Conservation (phyloP, 1,140 invertebrate genomes). For the Euura saliciscinereae region DNA sequence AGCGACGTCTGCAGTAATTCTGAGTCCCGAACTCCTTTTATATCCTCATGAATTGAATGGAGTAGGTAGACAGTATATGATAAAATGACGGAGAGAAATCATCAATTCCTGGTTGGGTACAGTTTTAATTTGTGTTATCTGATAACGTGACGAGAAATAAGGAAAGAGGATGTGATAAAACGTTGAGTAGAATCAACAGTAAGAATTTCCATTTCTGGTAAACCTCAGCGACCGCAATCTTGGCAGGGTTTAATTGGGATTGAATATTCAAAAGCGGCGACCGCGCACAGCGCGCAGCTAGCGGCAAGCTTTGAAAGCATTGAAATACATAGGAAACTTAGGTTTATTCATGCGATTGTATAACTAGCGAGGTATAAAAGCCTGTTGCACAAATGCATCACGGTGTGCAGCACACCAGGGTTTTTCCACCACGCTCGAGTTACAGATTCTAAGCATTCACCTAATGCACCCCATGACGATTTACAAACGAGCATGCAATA, state of each 20-base stretch:
- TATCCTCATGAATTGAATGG: not conserved
- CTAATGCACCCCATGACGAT: conserved; percentile 15
- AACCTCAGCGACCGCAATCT: not conserved
- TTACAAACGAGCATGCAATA: conserved; percentile 15
- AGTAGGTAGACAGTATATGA: not conserved
- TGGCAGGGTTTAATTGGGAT: conserved; percentile 3
- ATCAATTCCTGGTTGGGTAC: not conserved
- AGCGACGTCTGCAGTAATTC: not conserved
- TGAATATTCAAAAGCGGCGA: not conserved
- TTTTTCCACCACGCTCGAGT: conserved; percentile 20
- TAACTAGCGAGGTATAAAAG: conserved; percentile 35
- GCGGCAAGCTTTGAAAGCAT: not conserved
- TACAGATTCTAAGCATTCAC: conserved; percentile 15
- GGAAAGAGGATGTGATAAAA: not conserved
- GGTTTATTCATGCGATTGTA: conserved; percentile 33
- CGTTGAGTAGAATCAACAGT: not conserved
- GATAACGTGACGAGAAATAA: not conserved
- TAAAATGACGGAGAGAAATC: too few species aligned
- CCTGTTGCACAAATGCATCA: conserved; percentile 42
- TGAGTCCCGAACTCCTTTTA: not conserved
- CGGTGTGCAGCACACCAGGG: conserved; percentile 22
- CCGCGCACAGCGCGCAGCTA: too few species aligned
- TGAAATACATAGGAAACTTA: conserved; percentile 35
- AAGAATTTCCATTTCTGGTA: not conserved
- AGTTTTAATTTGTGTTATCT: not conserved